phyloP scores from a whole-genome alignment of 2,888 invertebrate species.

The Chaitophorus viminalis region DNA sequence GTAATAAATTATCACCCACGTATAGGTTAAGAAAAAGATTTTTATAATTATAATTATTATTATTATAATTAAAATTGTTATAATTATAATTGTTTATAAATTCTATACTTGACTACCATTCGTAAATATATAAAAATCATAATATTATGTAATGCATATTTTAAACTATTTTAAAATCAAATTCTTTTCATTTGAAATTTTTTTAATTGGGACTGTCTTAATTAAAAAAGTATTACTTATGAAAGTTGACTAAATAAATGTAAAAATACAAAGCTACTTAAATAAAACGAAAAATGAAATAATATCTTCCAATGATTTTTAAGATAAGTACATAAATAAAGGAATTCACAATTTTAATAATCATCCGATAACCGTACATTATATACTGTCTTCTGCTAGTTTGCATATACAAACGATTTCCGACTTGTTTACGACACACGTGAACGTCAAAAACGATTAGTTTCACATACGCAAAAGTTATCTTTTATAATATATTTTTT shows the following conservation, averaged over 20 bases:
- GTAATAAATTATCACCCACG: too few species aligned
- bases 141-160: background rate
- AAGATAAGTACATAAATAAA: background rate
- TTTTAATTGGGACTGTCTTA: background rate
- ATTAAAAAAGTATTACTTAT: background rate
- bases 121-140: too few species aligned
- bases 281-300: background rate
- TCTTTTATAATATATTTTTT: background rate
- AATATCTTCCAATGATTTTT: background rate
- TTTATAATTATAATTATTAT: too few species aligned
- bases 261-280: too few species aligned
- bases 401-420: background rate
- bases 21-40: too few species aligned
- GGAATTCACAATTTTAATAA: background rate
- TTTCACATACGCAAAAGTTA: conserved; percentile 15
- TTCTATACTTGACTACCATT: too few species aligned
- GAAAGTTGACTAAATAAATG: background rate
- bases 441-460: background rate
- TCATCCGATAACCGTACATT: too few species aligned
- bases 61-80: too few species aligned
- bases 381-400: background rate
- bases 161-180: background rate
- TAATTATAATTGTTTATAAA: too few species aligned
- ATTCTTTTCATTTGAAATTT: background rate
- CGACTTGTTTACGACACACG: conserved; percentile 9